phyloP scores from a whole-genome alignment of 2,113 vertebrate species.

The Lasiurus cinereus region DNA sequence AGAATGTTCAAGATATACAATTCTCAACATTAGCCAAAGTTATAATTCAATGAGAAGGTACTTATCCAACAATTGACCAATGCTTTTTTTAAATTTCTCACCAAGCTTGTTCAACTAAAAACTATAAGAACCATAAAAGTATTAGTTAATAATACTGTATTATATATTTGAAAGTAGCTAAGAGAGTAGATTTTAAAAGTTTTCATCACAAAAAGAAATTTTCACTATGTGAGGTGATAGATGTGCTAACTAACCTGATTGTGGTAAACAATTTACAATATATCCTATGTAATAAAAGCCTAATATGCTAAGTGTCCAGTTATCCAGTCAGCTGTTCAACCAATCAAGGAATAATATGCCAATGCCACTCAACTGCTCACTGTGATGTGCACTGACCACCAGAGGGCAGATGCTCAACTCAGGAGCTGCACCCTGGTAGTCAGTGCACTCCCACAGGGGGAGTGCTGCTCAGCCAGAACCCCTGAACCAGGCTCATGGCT shows the following conservation, averaged over 20 bases:
- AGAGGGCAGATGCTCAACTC: no score
- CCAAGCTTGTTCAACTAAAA: neutral
- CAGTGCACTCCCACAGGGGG: no score
- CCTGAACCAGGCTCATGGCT: no score
- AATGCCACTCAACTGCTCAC: no score
- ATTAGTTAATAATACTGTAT: neutral
- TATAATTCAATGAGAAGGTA: neutral
- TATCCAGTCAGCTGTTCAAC: no score
- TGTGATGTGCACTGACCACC: no score
- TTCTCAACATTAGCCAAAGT: neutral
- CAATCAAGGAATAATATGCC: no score
- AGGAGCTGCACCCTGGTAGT: no score
- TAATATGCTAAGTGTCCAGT: no score
- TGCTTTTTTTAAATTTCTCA: neutral
- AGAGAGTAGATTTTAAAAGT: neutral
- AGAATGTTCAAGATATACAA: neutral
- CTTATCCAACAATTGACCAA: neutral
- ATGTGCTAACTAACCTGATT: neutral
- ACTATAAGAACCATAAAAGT: neutral
- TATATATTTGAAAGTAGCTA: neutral
- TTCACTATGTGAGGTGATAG: neutral
- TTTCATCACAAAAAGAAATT: neutral
- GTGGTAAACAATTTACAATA: neutral
- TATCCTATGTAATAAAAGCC: neutral
- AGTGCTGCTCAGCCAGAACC: no score